Percentiles rank a stretch among this genome's conserved stretches.
Conservation (phyloP, 2,113 vertebrate genomes). For the Spheniscus mendiculus region DNA sequence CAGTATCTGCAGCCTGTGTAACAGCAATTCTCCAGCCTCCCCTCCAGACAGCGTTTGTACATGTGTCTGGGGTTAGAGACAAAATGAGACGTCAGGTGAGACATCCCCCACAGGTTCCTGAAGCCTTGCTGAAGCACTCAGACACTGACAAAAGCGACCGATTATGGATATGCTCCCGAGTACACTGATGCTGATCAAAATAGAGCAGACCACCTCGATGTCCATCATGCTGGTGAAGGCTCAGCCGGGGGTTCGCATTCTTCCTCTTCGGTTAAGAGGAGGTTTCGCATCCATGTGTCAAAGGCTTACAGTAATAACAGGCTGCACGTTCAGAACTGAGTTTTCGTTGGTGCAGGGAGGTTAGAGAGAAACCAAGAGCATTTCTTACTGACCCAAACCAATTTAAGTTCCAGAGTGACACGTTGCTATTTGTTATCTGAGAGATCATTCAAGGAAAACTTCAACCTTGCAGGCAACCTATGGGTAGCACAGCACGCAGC, state of each 20-base stretch:
- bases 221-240: background rate
- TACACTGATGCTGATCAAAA: background rate
- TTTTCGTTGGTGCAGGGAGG: background rate
- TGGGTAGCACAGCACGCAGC: background rate
- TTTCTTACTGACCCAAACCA: background rate
- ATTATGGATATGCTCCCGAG: background rate
- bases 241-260: too few relatives aligned
- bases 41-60: fast-evolving
- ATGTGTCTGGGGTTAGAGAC: background rate
- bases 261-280: constrained; percentile 7
- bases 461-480: background rate
- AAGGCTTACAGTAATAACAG: background rate
- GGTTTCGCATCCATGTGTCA: background rate
- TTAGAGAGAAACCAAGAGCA: background rate
- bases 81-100: background rate
- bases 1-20: background rate
- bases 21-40: background rate
- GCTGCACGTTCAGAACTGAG: background rate
- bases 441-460: background rate
- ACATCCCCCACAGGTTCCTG: background rate
- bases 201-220: background rate
- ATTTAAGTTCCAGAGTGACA: constrained; percentile 25
- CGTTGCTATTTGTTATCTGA: background rate
- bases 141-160: fast-evolving
- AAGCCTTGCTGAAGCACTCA: background rate